Conservation (phyloP, 2,797 vertebrate genomes). For the Sylvilagus floridanus region DNA sequence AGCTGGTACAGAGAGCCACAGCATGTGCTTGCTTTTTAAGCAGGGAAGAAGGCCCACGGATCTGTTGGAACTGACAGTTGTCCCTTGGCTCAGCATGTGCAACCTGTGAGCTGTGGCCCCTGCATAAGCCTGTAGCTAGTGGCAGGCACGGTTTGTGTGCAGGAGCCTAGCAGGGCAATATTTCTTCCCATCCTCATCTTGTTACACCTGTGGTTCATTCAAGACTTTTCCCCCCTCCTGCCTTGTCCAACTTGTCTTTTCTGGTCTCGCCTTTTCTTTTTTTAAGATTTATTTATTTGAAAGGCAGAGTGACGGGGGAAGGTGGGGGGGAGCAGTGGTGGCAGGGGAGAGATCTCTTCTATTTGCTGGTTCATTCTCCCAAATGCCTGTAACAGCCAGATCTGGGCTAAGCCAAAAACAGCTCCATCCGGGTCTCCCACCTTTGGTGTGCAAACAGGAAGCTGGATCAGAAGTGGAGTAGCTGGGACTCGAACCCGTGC, state of each 20-base stretch:
- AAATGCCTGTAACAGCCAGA: too few species aligned
- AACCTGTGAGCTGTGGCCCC: neutral
- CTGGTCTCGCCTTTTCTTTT: neutral
- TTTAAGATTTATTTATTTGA: too few species aligned
- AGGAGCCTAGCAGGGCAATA: accelerated
- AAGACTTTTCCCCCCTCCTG: neutral
- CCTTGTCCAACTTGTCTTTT: neutral
- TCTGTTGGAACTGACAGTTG: neutral
- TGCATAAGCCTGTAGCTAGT: too few species aligned
- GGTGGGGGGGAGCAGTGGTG: too few species aligned
- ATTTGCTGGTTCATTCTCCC: too few species aligned
- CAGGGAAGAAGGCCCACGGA: neutral
- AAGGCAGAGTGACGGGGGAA: too few species aligned
- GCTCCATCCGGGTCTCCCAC: too few species aligned
- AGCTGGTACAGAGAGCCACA: neutral
- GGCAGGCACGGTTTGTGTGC: neutral
- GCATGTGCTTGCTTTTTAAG: neutral
- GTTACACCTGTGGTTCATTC: neutral
- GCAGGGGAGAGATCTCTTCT: too few species aligned
- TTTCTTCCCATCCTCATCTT: neutral
- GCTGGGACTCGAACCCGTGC: too few species aligned
- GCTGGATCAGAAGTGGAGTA: too few species aligned
- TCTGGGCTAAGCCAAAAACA: too few species aligned
- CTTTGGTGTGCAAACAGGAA: too few species aligned
- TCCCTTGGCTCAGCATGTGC: neutral